Base-by-base conservation (phyloP, 2,113 vertebrate species). In the Bufo bufo region DNA sequence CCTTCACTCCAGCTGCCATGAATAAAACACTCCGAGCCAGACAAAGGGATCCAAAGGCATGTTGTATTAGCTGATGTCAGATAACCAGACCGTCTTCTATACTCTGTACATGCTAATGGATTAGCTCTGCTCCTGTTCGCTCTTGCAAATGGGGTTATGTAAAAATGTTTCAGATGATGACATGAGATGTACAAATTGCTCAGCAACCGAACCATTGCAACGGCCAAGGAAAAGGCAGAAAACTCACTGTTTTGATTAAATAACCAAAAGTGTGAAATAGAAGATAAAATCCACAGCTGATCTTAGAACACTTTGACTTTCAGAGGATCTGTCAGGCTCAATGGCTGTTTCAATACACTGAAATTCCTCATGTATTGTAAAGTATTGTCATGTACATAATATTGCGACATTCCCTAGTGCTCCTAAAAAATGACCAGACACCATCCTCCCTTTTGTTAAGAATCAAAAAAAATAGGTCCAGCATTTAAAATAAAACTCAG, bases 41-140 rank as follows among this genome's bases (percentile, higher is more conserved):
- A 84, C 81, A 89, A 84, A 78, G n/a, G 81, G 66, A 84, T 77
- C 77, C 10, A 19, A 82, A 89, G 72, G 82, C 82, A 77, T 89
- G 71, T 88, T 84, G 72, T 78, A 89, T 82, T 89, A 84, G 50
- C 82, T 52, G 80, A 88, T 88, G 54, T 88, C 86, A 82, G 86
- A 88, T 88, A 88, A 82, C 86, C 69, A 75, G 86, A 50, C 43
- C 13, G 23, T 20, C 43, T 49, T 75, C 66, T 75, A 20, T 63
- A 43, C 58, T 54, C 56, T 20, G 75, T 50, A 83, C 80, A 82
- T 82, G 56, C 79, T 82, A 74, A 83, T 77, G 69, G 56, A 63
- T 88, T 75, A 83, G 47, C 61, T 69, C n/a, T 13, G 4, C 13
- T 69, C 75, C 49, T 86, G 84, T 71, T 20, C 77, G 58, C 20